These are phyloP conservation scores for Lasaia peninsularis DNA, from an alignment of 1,140 invertebrate species.

Conservation along the genomic window DNA sequence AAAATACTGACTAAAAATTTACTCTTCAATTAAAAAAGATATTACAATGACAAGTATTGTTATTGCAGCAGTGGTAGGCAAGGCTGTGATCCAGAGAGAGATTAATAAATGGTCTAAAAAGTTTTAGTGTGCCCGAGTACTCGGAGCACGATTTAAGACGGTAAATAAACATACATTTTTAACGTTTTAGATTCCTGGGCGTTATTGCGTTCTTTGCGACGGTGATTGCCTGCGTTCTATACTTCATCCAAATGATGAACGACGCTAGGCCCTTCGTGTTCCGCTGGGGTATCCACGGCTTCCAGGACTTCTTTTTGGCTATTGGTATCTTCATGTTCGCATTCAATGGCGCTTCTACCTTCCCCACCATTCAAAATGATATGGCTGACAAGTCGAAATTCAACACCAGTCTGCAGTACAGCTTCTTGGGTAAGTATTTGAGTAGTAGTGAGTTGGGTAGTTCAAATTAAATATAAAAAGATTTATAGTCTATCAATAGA, in stretches of 20 bases:
- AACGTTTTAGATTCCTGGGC: constrained; percentile 46
- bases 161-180: neutral
- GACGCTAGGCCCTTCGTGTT: constrained; percentile 59
- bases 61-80: too few relatives aligned
- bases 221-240: constrained; percentile 77
- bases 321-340: constrained; percentile 83
- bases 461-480: too few relatives aligned
- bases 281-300: constrained; percentile 59
- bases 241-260: constrained; percentile 78
- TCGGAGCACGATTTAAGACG: too few relatives aligned
- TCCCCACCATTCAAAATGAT: constrained; percentile 85
- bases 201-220: constrained; percentile 79
- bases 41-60: too few relatives aligned
- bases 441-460: too few relatives aligned
- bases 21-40: too few relatives aligned
- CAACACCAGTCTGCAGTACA: constrained; percentile 72
- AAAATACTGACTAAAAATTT: too few relatives aligned
- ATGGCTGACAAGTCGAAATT: constrained; percentile 80
- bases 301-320: constrained; percentile 79
- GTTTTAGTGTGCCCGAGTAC: too few relatives aligned
- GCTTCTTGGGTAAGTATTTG: constrained; percentile 69
- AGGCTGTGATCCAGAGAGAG: too few relatives aligned
- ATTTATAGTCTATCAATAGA: too few relatives aligned
- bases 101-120: too few relatives aligned
- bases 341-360: constrained; percentile 83